These are phyloP conservation scores for Mythimna loreyi DNA, from an alignment of 2,888 invertebrate species.

Conservation along the genomic window DNA sequence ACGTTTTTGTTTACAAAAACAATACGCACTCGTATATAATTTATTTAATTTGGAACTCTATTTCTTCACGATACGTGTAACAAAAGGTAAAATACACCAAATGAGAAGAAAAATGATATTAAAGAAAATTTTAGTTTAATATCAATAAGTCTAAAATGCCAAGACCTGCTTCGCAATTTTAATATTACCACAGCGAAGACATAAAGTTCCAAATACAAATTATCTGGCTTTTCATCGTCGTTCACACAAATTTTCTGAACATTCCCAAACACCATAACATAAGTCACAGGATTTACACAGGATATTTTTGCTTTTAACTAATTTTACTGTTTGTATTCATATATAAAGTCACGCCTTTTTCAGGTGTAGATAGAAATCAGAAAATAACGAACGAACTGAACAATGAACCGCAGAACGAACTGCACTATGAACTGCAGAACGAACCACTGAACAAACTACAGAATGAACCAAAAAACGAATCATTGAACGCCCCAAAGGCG, in stretches of 20 bases:
- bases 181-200: slow-evolving; percentile 1
- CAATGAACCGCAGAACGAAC: background rate
- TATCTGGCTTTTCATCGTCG: slow-evolving; percentile 13
- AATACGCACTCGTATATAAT: slow-evolving; percentile 12
- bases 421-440: background rate
- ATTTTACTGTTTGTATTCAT: slow-evolving; percentile 37
- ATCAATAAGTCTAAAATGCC: slow-evolving; percentile 3
- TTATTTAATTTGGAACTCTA: slow-evolving; percentile 35
- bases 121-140: background rate
- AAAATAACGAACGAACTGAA: too few species aligned
- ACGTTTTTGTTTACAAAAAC: slow-evolving; percentile 5
- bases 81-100: background rate
- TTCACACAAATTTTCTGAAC: slow-evolving; percentile 30
- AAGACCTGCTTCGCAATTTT: slow-evolving; percentile 18
- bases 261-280: slow-evolving; percentile 19
- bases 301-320: slow-evolving; percentile 31
- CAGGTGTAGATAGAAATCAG: too few species aligned
- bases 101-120: background rate
- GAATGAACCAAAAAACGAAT: background rate
- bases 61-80: background rate
- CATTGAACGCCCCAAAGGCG: background rate
- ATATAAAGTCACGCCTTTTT: background rate
- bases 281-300: slow-evolving; percentile 47
- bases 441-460: background rate
- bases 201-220: slow-evolving; percentile 39